Percentiles rank a stretch among this genome's conserved stretches.
Evolutionary conservation across 2,113 vertebrate genomes (phyloP).

Genomic region (Clupea harengus): DNA sequence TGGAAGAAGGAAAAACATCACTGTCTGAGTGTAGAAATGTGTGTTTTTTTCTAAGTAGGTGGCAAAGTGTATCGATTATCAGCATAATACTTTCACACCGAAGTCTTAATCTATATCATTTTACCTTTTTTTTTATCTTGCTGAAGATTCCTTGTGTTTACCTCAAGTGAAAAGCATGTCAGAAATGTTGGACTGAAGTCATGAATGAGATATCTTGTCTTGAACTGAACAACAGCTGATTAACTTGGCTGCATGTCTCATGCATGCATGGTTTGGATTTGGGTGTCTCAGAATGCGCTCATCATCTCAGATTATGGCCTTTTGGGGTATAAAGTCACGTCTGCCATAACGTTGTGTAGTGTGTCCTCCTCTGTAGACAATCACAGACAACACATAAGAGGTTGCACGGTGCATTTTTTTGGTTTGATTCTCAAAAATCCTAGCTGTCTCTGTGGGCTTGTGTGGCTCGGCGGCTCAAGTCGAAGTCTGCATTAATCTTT

Average conservation of each 20-base stretch:
- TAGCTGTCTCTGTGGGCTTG: slow-evolving; percentile 45
- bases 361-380: background rate
- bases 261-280: background rate
- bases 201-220: background rate
- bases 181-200: background rate
- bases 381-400: background rate
- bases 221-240: background rate
- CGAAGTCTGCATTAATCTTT: slow-evolving; percentile 43
- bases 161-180: background rate
- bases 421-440: slow-evolving; percentile 3
- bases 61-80: background rate
- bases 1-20: background rate
- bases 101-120: background rate
- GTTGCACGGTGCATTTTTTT: background rate
- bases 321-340: background rate
- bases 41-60: background rate
- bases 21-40: background rate
- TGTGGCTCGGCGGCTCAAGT: slow-evolving; percentile 45
- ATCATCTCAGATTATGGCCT: background rate
- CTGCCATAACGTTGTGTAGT: background rate
- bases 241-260: background rate
- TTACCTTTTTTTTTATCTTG: background rate
- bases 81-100: background rate
- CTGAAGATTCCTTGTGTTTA: background rate
- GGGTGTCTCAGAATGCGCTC: background rate